phyloP scores from a whole-genome alignment of 2,797 vertebrate genomes.

The Poecile montanus region DNA sequence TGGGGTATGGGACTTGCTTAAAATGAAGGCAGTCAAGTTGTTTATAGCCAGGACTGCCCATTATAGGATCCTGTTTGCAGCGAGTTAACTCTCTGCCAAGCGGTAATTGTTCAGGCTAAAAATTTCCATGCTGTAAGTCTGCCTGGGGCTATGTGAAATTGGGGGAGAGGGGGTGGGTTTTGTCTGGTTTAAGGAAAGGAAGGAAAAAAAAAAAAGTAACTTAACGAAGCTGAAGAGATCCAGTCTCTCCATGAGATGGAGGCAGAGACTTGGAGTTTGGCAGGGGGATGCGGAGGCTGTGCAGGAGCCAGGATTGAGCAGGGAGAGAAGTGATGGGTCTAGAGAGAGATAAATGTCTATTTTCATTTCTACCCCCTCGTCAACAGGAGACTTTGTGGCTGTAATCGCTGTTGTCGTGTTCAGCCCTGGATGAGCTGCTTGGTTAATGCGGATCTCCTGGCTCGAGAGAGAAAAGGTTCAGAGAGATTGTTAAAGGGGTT shows the following conservation, averaged over 20 bases:
- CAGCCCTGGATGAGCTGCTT: not conserved
- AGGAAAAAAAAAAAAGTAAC: not conserved
- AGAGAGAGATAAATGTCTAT: not conserved
- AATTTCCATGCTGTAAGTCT: slow-evolving; percentile 34
- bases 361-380: not conserved
- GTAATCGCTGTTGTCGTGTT: not conserved
- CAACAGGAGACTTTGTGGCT: slow-evolving; percentile 1
- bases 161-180: not conserved
- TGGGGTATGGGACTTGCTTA: not conserved
- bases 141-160: slow-evolving; percentile 40
- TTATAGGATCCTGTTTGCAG: slow-evolving; percentile 35
- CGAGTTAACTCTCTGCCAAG: slow-evolving; percentile 37
- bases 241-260: slow-evolving; percentile 67
- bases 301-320: not conserved
- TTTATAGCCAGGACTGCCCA: slow-evolving; percentile 9
- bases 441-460: slow-evolving; percentile 30
- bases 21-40: slow-evolving; percentile 21
- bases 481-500: slow-evolving; percentile 30
- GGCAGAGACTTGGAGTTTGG: slow-evolving; percentile 60
- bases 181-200: not conserved
- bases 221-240: slow-evolving; percentile 14
- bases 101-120: slow-evolving; percentile 48
- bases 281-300: not conserved
- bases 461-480: not conserved
- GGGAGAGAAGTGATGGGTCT: not conserved